Percentiles rank a stretch among this genome's conserved stretches.
phyloP scores from a whole-genome alignment of 2,113 vertebrate genomes.

The Erinaceus europaeus region DNA sequence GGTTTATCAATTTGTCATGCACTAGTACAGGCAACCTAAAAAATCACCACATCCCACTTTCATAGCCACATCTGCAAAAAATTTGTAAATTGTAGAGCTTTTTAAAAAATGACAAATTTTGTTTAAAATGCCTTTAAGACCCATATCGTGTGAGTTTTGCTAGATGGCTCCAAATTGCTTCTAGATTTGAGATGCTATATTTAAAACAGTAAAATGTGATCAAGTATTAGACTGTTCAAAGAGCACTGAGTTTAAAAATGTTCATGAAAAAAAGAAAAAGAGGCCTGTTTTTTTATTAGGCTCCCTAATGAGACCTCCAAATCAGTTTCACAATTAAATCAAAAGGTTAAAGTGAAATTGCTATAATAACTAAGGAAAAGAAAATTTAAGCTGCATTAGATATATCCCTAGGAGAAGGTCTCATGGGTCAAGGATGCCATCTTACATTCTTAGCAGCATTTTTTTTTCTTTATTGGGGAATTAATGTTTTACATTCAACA shows the following conservation, averaged over 20 bases:
- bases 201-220: not conserved
- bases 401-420: not conserved
- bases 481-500: too few species aligned
- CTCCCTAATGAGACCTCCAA: not conserved
- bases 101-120: conserved; percentile 53
- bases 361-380: not conserved
- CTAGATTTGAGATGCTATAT: not conserved
- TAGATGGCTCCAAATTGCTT: conserved; percentile 21
- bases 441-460: not conserved
- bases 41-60: conserved; percentile 67
- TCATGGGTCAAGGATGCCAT: not conserved
- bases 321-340: conserved; percentile 6
- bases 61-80: conserved; percentile 40
- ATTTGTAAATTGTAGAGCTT: conserved; percentile 54
- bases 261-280: not conserved
- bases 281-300: not conserved
- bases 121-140: conserved; percentile 24
- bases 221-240: not conserved
- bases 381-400: too few species aligned
- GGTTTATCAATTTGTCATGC: conserved; percentile 59
- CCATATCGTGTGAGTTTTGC: conserved; percentile 39
- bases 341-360: not conserved
- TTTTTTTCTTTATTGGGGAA: too few species aligned
- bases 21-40: conserved; percentile 36
- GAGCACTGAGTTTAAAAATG: not conserved